Conservation (phyloP, 2,113 vertebrate genomes). For the Pantherophis guttatus region DNA sequence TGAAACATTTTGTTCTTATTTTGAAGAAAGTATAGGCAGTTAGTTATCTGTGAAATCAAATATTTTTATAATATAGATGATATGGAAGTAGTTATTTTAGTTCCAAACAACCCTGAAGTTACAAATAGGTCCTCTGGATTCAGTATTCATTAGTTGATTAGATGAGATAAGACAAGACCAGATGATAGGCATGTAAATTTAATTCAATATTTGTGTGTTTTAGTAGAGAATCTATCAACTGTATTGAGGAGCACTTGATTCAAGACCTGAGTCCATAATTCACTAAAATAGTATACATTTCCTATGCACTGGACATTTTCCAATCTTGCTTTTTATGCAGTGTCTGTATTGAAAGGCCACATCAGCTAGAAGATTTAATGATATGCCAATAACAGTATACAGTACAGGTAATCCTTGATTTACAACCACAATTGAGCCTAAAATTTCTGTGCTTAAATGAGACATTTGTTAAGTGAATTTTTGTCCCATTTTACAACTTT, state of each 20-base stretch:
- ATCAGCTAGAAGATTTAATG: neutral
- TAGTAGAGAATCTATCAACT: neutral
- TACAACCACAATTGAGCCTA: no score
- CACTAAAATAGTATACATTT: neutral
- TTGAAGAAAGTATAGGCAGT: neutral
- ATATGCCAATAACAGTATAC: neutral
- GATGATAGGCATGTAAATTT: neutral
- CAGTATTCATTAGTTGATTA: neutral
- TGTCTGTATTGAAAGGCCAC: neutral
- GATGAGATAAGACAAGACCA: neutral
- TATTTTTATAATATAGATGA: neutral
- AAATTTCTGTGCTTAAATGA: no score
- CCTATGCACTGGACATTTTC: neutral
- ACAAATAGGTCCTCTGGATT: neutral
- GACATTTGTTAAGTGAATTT: no score
- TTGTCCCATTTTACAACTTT: no score
- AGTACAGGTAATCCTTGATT: no score
- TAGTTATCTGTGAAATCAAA: neutral
- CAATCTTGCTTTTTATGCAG: neutral
- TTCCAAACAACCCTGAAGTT: neutral
- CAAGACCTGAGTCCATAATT: neutral
- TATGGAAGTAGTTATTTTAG: neutral
- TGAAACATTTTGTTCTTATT: neutral
- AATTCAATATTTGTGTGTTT: neutral
- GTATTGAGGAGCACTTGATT: neutral